These are phyloP conservation scores for Drosophila bifasciata DNA, from an alignment of 1,140 invertebrate species.

Conservation along the genomic window DNA sequence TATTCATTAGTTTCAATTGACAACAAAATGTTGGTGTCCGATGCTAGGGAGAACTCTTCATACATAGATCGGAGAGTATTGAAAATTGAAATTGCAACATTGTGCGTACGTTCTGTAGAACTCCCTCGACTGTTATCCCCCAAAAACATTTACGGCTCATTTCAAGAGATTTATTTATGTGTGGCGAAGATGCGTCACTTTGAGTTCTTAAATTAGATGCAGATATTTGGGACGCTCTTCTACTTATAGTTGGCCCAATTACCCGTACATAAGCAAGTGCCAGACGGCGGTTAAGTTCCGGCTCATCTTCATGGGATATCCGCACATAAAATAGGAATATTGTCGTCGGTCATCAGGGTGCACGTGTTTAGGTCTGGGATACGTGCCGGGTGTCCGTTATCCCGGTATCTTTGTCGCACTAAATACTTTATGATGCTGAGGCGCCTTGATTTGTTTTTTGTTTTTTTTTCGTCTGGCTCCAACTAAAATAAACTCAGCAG, in stretches of 20 bases:
- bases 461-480: conserved; percentile 48
- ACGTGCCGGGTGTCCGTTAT: conserved; percentile 25
- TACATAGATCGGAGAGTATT: conserved; percentile 19
- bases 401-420: conserved; percentile 23
- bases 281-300: conserved; percentile 1
- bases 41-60: conserved; percentile 5
- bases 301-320: conserved; percentile 2
- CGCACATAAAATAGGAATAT: conserved; percentile 24
- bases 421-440: conserved; percentile 57
- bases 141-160: conserved; percentile 41
- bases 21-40: conserved; percentile 27
- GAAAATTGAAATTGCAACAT: conserved; percentile 34
- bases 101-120: neutral
- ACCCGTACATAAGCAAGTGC: neutral
- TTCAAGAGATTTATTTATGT: conserved; percentile 51
- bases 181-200: conserved; percentile 17
- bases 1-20: conserved; percentile 73
- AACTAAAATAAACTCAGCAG: conserved; percentile 50
- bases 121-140: neutral
- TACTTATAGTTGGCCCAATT: conserved; percentile 26
- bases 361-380: conserved; percentile 11
- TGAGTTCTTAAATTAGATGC: conserved; percentile 50
- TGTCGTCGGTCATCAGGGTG: conserved; percentile 21
- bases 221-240: conserved; percentile 33
- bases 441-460: conserved; percentile 33